Conservation (phyloP, 2,113 vertebrate genomes). For the Centrocercus urophasianus region DNA sequence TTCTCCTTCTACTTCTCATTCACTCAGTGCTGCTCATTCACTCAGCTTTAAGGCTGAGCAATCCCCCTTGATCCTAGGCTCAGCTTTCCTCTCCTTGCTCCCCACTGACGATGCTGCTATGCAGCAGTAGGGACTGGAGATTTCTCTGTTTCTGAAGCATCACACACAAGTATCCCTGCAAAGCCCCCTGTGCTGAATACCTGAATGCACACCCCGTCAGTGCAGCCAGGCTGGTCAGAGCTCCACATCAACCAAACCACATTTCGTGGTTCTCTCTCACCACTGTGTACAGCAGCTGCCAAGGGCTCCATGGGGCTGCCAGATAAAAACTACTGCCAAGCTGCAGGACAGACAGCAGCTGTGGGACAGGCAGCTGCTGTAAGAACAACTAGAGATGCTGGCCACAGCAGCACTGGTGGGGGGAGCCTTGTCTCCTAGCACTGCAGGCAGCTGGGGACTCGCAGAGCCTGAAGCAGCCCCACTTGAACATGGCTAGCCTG, state of each 20-base stretch:
- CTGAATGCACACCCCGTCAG: not conserved
- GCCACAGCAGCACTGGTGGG: not conserved
- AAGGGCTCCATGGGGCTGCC: not conserved
- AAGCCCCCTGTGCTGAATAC: not conserved
- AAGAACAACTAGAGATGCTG: accelerated
- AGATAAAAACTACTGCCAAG: not conserved
- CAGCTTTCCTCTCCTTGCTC: accelerated
- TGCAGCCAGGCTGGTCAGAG: not conserved
- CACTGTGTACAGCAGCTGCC: accelerated
- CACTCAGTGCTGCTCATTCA: not conserved
- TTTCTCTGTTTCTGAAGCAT: not conserved
- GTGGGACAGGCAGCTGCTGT: not conserved
- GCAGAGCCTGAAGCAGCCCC: accelerated
- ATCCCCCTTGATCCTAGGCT: not conserved
- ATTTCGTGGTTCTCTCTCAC: not conserved
- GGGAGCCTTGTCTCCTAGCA: not conserved
- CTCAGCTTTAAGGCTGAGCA: not conserved
- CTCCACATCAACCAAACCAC: no score
- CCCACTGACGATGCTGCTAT: not conserved
- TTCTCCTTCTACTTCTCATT: not conserved
- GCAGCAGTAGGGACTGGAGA: not conserved
- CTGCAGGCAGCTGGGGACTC: not conserved
- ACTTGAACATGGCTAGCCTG: not conserved
- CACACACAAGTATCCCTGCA: not conserved
- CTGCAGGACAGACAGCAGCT: not conserved